Percentiles rank a stretch among this genome's conserved stretches.
Evolutionary conservation across 2,888 invertebrate species (phyloP).

Genomic region (Operophtera brumata): DNA sequence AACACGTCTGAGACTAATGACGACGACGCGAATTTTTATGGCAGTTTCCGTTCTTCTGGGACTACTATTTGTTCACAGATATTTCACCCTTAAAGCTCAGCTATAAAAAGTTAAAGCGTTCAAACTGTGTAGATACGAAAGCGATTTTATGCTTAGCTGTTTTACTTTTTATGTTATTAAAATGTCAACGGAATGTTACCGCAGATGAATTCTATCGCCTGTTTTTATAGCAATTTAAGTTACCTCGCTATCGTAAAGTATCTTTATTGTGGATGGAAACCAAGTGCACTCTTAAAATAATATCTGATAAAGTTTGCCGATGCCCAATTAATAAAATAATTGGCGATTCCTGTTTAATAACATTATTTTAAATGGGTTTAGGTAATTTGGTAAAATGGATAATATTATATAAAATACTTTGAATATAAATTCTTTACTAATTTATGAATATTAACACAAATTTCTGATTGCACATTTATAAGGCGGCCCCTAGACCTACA

Average conservation of each 20-base stretch:
- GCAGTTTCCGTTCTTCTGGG: constrained; percentile 64
- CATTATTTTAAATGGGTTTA: too few relatives aligned
- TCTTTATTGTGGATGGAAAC: neutral
- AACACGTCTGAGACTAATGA: constrained; percentile 77
- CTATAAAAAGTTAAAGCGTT: constrained; percentile 62
- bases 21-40: constrained; percentile 71
- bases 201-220: constrained; percentile 30
- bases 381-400: too few relatives aligned
- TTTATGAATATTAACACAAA: too few relatives aligned
- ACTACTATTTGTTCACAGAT: constrained; percentile 66
- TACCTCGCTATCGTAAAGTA: neutral
- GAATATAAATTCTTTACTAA: too few relatives aligned
- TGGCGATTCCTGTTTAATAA: too few relatives aligned
- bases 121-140: constrained; percentile 47
- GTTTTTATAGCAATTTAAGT: constrained; percentile 10
- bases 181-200: constrained; percentile 27
- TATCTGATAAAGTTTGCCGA: too few relatives aligned
- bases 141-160: constrained; percentile 46
- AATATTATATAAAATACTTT: too few relatives aligned
- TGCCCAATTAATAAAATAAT: too few relatives aligned
- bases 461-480: too few relatives aligned
- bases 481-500: too few relatives aligned
- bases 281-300: too few relatives aligned
- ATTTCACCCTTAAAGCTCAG: constrained; percentile 57
- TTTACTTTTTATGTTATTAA: constrained; percentile 41